Evolutionary conservation across 1,140 invertebrate species (phyloP), one percentile per base, ranked within the genome.

Genomic region (Lordiphosa stackelbergi): DNA sequence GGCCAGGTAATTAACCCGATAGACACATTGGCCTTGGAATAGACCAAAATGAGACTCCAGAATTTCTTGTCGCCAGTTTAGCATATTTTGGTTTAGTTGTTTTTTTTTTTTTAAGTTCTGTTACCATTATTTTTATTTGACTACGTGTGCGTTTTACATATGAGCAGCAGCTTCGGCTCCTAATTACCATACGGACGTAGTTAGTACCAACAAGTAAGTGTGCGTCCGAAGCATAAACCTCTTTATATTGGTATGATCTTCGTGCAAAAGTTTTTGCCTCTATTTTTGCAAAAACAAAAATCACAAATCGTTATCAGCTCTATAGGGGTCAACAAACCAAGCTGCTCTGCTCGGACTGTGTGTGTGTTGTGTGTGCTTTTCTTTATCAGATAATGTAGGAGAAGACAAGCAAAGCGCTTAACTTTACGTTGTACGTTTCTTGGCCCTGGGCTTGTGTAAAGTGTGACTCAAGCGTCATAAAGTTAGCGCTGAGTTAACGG

Each of bases 121-220:
- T 56, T 81, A 77, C 63, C 72, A 75, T 78, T 31, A 8, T 8
- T 83, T 81, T 75, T 83, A 83, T 83, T 83, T 84, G 72, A 69
- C 24, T 83, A 83, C 78, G 78, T 83, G 77, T 75, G 54, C 54
- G 78, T 70, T 84, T 84, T 84, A 66, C 65, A 59, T 84, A 83
- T 83, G 81, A 83, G 77, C 24, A 52, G 6, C 13, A 19, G 7
- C 56, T 52, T 24, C 52, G 55, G 49, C 28, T 5, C 37, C 43
- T 41, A 57, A 46, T 54, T 66, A 73, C 56, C 64, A 65, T 66
- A 51, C 36, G 31, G 47, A 13, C 10, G 16, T 16, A 19, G 42
- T 45, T 16, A 9, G 16, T 47, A 35, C 10, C 12, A 7, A 36
- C 34, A 12, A 36, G 31, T 10, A 10, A 10, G 5, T 22, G 47